Evolutionary conservation across 2,113 vertebrate genomes (phyloP).

Genomic region (Neofelis nebulosa): DNA sequence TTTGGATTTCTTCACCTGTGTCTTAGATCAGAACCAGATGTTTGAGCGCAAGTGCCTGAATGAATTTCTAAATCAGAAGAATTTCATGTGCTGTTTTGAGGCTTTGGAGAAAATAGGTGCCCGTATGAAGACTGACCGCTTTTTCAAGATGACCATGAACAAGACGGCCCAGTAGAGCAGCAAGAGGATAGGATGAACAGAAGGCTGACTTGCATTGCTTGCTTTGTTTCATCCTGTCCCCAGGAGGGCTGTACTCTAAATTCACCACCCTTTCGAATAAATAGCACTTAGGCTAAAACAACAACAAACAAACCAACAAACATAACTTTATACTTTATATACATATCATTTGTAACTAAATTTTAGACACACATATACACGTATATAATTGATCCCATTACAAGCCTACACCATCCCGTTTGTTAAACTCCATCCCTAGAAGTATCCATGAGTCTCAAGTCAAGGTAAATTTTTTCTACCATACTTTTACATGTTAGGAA

Average conservation of each 20-base stretch:
- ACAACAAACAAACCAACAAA: not conserved
- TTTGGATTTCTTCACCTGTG: constrained; percentile 90
- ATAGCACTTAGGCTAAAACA: not conserved
- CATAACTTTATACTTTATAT: not conserved
- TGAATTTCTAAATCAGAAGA: constrained; percentile 86
- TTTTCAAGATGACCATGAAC: constrained; percentile 79
- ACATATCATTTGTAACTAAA: not conserved
- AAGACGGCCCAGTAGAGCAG: constrained; percentile 76
- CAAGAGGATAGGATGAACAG: constrained; percentile 41
- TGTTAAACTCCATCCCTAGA: not conserved
- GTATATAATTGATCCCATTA: not conserved
- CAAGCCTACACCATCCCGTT: not conserved
- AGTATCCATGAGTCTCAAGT: not conserved
- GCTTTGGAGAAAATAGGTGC: constrained; percentile 88
- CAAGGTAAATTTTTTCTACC: not conserved
- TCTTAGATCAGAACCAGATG: constrained; percentile 89
- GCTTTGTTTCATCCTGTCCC: not conserved
- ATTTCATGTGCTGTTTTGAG: constrained; percentile 87
- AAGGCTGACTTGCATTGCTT: accelerated
- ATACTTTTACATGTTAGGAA: not conserved
- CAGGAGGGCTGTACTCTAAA: not conserved
- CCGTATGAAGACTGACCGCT: constrained; percentile 86
- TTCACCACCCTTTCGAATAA: not conserved
- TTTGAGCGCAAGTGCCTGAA: constrained; percentile 87
- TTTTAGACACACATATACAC: not conserved